These are phyloP conservation scores for Cydia strobilella DNA, from an alignment of 1,140 invertebrate species.

Conservation along the genomic window DNA sequence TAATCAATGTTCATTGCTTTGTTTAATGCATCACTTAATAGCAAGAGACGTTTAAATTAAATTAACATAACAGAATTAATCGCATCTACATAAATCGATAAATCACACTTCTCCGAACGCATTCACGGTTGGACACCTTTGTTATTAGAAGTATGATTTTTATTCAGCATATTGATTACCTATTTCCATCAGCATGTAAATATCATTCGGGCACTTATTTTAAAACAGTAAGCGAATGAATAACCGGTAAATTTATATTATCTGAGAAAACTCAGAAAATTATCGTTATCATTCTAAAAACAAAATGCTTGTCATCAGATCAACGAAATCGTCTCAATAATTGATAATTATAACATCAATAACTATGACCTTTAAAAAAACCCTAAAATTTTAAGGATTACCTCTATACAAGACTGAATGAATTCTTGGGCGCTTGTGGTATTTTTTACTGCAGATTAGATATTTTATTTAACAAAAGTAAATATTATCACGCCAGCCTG, in stretches of 20 bases:
- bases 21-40: constrained; percentile 1
- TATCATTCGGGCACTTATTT: neutral
- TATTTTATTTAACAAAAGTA: no score
- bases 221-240: neutral
- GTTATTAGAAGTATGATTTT: constrained; percentile 1
- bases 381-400: no score
- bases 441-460: no score
- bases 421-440: no score
- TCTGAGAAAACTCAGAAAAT: neutral
- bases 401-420: no score
- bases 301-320: no score
- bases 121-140: neutral
- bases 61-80: constrained; percentile 2
- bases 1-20: neutral
- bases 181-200: neutral
- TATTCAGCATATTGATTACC: neutral
- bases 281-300: no score
- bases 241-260: neutral
- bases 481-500: neutral
- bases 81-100: constrained; percentile 6
- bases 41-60: neutral
- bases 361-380: no score
- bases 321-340: no score
- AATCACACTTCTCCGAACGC: neutral
- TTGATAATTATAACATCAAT: no score